A percentile compares a stretch with the other conserved stretches of the same genome.
Conservation (phyloP, 1,140 invertebrate genomes). For the Drosophila nebulosa region DNA sequence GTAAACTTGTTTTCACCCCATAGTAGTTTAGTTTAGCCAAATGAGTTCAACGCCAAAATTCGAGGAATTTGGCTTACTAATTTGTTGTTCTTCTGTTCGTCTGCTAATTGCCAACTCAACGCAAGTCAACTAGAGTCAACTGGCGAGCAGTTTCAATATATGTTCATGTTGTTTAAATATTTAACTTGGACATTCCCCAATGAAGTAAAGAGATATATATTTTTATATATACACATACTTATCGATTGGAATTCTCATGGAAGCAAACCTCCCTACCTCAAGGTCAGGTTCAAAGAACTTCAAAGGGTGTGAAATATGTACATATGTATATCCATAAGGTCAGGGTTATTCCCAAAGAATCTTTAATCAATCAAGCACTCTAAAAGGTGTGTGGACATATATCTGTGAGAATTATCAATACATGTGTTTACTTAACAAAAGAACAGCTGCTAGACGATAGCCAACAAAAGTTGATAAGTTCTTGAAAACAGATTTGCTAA, state of each 20-base stretch:
- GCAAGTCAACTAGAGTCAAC: background rate
- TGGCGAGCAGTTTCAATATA: background rate
- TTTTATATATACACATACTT: background rate
- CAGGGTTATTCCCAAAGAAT: background rate
- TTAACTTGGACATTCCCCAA: background rate
- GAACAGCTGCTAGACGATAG: too few species aligned
- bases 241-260: background rate
- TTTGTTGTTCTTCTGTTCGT: constrained; percentile 38
- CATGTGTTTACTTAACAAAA: too few species aligned
- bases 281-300: background rate
- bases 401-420: too few species aligned
- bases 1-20: constrained; percentile 47
- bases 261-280: background rate
- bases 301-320: background rate
- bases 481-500: too few species aligned
- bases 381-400: background rate
- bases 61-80: constrained; percentile 54
- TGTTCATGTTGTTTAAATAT: background rate
- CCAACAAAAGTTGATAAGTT: too few species aligned
- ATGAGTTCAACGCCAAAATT: constrained; percentile 57
- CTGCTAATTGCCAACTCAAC: constrained; percentile 9
- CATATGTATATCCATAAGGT: background rate
- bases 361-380: background rate
- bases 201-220: background rate
- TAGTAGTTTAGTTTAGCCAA: constrained; percentile 34